These are phyloP conservation scores for Acrobasis consociella DNA, from an alignment of 2,888 invertebrate species.

Conservation along the genomic window DNA sequence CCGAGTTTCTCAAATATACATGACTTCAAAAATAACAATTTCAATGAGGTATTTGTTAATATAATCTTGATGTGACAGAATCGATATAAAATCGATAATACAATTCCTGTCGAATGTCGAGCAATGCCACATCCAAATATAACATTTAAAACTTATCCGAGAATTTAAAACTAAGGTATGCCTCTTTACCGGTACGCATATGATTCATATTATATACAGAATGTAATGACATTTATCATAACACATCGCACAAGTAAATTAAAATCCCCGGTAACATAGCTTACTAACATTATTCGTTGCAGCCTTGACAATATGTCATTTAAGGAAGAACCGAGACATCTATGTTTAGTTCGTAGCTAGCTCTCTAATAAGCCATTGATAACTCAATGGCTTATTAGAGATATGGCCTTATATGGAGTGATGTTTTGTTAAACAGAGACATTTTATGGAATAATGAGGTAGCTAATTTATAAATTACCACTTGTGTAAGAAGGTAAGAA, in stretches of 20 bases:
- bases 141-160: conserved; percentile 20
- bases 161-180: conserved; percentile 20
- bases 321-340: background rate
- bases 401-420: background rate
- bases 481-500: too few species aligned
- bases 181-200: conserved; percentile 25
- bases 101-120: background rate
- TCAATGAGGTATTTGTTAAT: conserved; percentile 31
- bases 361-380: background rate
- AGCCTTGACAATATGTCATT: background rate
- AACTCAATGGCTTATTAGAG: too few species aligned
- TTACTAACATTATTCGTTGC: background rate
- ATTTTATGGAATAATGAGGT: background rate
- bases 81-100: background rate
- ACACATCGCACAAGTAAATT: background rate
- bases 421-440: background rate
- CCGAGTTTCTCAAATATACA: conserved; percentile 26
- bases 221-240: background rate
- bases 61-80: conserved; percentile 27
- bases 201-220: background rate
- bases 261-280: background rate
- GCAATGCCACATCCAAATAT: conserved; percentile 14
- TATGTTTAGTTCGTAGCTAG: background rate
- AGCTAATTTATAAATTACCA: conserved; percentile 1
- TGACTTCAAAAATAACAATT: conserved; percentile 30